A percentile compares a stretch with the other conserved stretches of the same genome.
These are phyloP conservation scores for Acronicta leporina DNA, from an alignment of 2,888 invertebrate genomes.

Conservation along the genomic window DNA sequence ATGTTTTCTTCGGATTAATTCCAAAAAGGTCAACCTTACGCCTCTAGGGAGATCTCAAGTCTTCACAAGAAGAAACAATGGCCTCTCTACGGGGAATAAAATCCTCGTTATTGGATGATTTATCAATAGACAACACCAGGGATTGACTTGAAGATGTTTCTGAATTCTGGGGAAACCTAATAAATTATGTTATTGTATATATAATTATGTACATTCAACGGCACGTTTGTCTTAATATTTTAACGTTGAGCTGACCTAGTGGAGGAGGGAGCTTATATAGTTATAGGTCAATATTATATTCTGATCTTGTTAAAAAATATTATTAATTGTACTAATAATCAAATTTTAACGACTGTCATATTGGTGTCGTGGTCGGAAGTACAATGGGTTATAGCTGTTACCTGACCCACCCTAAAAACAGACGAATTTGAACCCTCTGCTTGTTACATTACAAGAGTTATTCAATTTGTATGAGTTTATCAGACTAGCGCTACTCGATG, in stretches of 20 bases:
- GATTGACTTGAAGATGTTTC: constrained; percentile 1
- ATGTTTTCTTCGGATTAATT: constrained; percentile 22
- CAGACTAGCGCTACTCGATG: too few relatives aligned
- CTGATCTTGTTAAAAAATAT: neutral
- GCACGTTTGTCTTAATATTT: neutral
- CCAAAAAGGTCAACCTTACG: constrained; percentile 29
- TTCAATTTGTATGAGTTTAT: too few relatives aligned
- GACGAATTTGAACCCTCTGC: too few relatives aligned
- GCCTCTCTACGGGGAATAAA: constrained; percentile 12
- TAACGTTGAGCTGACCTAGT: neutral
- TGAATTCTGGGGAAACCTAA: neutral
- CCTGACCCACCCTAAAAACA: too few relatives aligned
- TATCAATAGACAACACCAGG: constrained; percentile 10
- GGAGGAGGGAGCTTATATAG: neutral
- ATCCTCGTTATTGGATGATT: constrained; percentile 17
- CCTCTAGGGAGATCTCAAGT: constrained; percentile 20
- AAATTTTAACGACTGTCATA: too few relatives aligned
- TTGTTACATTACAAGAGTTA: too few relatives aligned
- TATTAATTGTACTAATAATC: too few relatives aligned
- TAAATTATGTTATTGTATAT: neutral
- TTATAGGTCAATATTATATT: neutral
- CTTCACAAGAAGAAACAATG: constrained; percentile 28
- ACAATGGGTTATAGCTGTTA: too few relatives aligned
- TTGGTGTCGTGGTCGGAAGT: too few relatives aligned
- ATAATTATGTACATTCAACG: too few relatives aligned